These are phyloP conservation scores for Pseudomyrmex cubaensis DNA, from an alignment of 1,140 invertebrate genomes.

Conservation along the genomic window DNA sequence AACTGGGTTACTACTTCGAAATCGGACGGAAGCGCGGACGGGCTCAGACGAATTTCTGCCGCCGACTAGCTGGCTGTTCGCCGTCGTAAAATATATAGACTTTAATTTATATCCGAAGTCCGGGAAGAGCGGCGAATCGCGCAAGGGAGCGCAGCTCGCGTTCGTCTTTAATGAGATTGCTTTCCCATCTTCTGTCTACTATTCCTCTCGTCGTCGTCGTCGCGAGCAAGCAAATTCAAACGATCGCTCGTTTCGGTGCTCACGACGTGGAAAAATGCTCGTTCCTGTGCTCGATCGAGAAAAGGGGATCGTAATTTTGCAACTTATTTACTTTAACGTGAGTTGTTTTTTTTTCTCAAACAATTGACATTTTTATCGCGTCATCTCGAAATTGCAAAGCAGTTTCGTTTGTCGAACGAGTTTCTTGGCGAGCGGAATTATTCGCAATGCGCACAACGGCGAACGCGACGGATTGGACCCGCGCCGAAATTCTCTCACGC, in stretches of 20 bases:
- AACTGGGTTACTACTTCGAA: conserved; percentile 44
- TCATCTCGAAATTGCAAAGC: too few relatives aligned
- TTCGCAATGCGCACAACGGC: neutral
- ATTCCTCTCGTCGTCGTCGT: neutral
- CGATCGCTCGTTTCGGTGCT: conserved; percentile 4
- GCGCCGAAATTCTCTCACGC: conserved; percentile 26
- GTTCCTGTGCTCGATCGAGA: neutral
- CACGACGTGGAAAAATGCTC: conserved; percentile 1
- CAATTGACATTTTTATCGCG: too few relatives aligned
- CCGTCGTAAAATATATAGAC: conserved; percentile 56
- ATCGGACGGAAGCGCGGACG: conserved; percentile 50
- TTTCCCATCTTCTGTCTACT: conserved; percentile 8
- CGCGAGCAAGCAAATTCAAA: conserved; percentile 19
- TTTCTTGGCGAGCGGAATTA: neutral
- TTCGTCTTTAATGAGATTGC: conserved; percentile 48
- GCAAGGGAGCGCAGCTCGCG: neutral
- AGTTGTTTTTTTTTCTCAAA: too few relatives aligned
- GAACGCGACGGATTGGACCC: neutral
- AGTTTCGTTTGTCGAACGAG: neutral
- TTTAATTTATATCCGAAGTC: conserved; percentile 59
- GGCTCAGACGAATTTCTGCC: conserved; percentile 45
- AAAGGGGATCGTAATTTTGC: neutral
- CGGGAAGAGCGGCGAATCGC: conserved; percentile 25
- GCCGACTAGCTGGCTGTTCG: conserved; percentile 19
- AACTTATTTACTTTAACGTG: too few relatives aligned